These are phyloP conservation scores for Galeopterus variegatus DNA, from an alignment of 2,113 vertebrate species.

Conservation along the genomic window DNA sequence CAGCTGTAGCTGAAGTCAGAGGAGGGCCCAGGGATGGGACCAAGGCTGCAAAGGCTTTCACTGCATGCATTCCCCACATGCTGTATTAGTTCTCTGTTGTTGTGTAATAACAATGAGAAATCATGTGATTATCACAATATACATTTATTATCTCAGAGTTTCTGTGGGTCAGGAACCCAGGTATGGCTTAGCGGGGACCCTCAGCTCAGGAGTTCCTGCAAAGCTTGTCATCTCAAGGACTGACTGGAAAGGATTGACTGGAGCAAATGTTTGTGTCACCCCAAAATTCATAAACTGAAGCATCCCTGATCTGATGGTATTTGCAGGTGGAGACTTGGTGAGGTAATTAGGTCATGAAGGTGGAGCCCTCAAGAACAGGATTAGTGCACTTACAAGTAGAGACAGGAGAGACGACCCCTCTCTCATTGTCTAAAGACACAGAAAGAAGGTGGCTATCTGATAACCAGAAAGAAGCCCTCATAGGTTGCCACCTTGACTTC, in stretches of 20 bases:
- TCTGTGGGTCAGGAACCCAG: not conserved
- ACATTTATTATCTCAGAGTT: not conserved
- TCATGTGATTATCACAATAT: too few species aligned
- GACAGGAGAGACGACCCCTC: not conserved
- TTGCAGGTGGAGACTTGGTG: not conserved
- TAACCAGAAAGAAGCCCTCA: not conserved
- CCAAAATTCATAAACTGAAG: not conserved
- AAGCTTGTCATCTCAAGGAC: not conserved
- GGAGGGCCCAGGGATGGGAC: too few species aligned
- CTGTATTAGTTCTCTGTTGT: not conserved
- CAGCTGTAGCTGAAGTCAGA: too few species aligned
- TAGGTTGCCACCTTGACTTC: not conserved
- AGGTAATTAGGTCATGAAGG: not conserved
- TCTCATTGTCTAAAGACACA: not conserved
- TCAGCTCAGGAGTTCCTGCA: not conserved
- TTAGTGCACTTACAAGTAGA: too few species aligned
- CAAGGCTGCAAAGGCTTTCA: not conserved
- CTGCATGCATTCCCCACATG: accelerated
- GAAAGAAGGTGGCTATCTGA: not conserved
- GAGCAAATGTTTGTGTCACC: not conserved
- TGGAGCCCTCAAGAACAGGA: not conserved
- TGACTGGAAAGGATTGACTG: not conserved
- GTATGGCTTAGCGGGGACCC: not conserved
- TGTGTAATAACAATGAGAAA: not conserved
- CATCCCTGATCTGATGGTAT: too few species aligned